Evolutionary conservation across 2,797 vertebrate species (phyloP).

Genomic region (Balearica regulorum): DNA sequence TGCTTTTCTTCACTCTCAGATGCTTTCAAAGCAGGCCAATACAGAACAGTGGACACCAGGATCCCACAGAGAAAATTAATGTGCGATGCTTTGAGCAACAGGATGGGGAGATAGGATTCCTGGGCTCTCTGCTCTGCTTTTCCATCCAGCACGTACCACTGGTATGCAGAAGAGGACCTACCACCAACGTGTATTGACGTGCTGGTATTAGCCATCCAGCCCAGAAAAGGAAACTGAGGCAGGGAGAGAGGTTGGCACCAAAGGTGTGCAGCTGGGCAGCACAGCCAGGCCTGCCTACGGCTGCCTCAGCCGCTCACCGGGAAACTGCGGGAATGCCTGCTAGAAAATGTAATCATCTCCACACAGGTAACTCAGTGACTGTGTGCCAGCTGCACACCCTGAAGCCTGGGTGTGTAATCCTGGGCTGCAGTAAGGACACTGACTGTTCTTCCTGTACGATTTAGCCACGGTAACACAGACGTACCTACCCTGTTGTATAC

Average conservation of each 20-base stretch:
- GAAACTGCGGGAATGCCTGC: rapidly evolving
- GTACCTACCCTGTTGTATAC: too few species aligned
- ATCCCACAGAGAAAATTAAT: neutral
- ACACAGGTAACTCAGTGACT: neutral
- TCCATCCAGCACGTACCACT: rapidly evolving
- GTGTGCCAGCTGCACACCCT: neutral
- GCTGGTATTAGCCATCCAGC: neutral
- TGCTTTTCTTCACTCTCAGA: neutral
- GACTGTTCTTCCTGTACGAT: rapidly evolving
- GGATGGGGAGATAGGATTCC: neutral
- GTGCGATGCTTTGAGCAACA: neutral
- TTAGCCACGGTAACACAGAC: neutral
- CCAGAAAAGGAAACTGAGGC: neutral
- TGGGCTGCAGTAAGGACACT: neutral
- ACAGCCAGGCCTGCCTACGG: neutral
- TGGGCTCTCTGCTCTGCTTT: neutral
- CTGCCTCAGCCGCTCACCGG: rapidly evolving
- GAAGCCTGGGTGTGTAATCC: neutral
- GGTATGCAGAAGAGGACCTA: neutral
- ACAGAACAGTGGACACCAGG: neutral
- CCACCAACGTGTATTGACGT: neutral
- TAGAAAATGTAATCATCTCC: neutral
- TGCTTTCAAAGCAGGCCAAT: neutral
- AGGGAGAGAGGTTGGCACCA: neutral
- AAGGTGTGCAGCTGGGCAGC: neutral